Evolutionary conservation across 1,140 invertebrate genomes (phyloP), one percentile per base, ranked within the genome.

Genomic region (Lordiphosa mommai): DNA sequence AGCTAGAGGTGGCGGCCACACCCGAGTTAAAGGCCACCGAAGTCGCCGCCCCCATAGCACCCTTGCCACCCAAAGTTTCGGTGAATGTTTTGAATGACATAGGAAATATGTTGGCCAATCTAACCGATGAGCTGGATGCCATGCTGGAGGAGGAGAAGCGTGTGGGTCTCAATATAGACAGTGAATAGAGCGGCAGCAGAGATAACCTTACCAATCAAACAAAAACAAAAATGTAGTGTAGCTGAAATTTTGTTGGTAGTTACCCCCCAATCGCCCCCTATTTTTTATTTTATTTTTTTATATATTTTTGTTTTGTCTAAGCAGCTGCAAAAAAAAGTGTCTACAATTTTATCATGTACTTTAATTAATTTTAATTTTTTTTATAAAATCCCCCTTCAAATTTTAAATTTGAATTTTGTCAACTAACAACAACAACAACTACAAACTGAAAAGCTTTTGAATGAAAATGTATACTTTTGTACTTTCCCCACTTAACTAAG

Each of bases 11-110:
- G 13, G 32, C 49, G 10, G 34, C 61, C 10, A 56, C 63, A 4
- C 49, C 59, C 16, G 41, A 41, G 23, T 0, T 48, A 7, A 34
- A 33, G 16, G 48, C 38, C 8, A 36, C 16, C 2, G n/a, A 55
- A 7, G 40, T 55, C 7, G 44, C 33, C 7, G 55, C 30, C 5
- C 40, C 61, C 5, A 37, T 48, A 2, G 23, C 46, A 4, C 49
- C 40, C 12, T 64, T 72, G 50, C 64, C 77, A 34, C 70, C 76
- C 3, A 86, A 84, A 37, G 95, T 96, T 68, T 94, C 95, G 4
- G 94, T 93, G 3, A 96, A 98, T 90, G 97, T 98, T 7, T 92
- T 99, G 9, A 97, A 96, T 87, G 97, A 99, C 88, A 99, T 99
- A 72, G 97, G 97, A 7, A 97, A 97, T 89, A 99, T 98, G 96